Conservation (phyloP, 2,888 invertebrate species). For the Teinopalpus imperialis region DNA sequence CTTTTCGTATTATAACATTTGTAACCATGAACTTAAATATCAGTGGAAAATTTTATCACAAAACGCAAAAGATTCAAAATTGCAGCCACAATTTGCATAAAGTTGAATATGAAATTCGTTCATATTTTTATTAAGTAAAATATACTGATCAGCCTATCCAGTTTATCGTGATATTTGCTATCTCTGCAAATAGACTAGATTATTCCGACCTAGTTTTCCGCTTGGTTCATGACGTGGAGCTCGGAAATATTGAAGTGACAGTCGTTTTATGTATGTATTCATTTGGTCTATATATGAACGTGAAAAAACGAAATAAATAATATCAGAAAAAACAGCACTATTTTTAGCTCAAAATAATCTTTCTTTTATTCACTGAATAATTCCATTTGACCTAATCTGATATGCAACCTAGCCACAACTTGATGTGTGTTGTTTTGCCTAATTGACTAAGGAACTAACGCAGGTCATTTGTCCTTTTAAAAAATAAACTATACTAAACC, state of each 20-base stretch:
- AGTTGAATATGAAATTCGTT: conserved; percentile 4
- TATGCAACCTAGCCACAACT: too few species aligned
- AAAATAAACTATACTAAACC: too few species aligned
- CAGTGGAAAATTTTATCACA: too few species aligned
- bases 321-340: too few species aligned
- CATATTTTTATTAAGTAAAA: conserved; percentile 10
- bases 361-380: too few species aligned
- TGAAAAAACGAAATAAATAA: conserved; percentile 4
- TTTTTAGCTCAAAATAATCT: too few species aligned
- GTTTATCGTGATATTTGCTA: conserved; percentile 44
- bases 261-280: conserved; percentile 6
- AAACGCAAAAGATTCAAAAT: not conserved
- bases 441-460: too few species aligned
- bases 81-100: conserved; percentile 32
- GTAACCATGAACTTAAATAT: too few species aligned
- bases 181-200: conserved; percentile 53
- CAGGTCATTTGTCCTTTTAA: too few species aligned
- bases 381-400: too few species aligned
- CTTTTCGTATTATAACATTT: too few species aligned
- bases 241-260: conserved; percentile 23
- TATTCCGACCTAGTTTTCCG: conserved; percentile 57
- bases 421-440: too few species aligned
- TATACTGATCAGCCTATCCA: conserved; percentile 19
- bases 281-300: not conserved
- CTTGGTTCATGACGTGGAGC: conserved; percentile 24